Base-by-base conservation (phyloP, 2,888 invertebrate genomes). In the Oasisia sp. region DNA sequence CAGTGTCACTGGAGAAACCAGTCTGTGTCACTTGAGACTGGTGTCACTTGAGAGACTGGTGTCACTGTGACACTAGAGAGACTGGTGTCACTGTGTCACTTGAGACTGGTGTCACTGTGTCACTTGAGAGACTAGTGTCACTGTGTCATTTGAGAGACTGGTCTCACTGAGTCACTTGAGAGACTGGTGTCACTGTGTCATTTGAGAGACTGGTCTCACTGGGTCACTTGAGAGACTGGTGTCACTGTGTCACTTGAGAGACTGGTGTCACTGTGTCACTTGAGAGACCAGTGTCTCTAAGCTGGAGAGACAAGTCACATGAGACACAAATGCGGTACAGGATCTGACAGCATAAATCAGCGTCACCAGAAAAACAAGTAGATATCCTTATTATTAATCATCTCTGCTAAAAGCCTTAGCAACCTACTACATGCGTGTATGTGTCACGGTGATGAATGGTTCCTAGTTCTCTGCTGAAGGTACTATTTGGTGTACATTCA, bases 321-420 rank as follows among this genome's bases (percentile, higher is more conserved):
- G 27, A 14, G 7, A 74, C 0, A 74, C 74, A 7, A 74, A 27
- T 74, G 74, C 27, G 74, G 27, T 74, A 74, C 27, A n/a, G 19
- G n/a, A 74, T 27, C 74, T 74, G 27, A 74, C 74, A 19, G 74
- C n/a, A 74, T 74, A 74, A 50, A 50, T 50, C 50, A 50, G 19
- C n/a, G 74, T n/a, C 74, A 74, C 19, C 74, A 27, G 27, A n/a
- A 74, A 74, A n/a, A 27, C n/a, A 74, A 74, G 74, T 27, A 74
- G n/a, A 74, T 74, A 74, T 74, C 74, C 74, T 74, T 74, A 74
- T 74, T 74, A 74, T 74, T 27, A 19, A 74, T 74, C 74, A 74
- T 74, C 27, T 74, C 74, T 74, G 27, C 74, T 74, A 74, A 7
- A 74, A 74, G 74, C 19, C 27, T 74, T 74, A 27, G 74, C 74